These are phyloP conservation scores for Andrena chrysosceles DNA, from an alignment of 2,888 invertebrate genomes.

Conservation along the genomic window DNA sequence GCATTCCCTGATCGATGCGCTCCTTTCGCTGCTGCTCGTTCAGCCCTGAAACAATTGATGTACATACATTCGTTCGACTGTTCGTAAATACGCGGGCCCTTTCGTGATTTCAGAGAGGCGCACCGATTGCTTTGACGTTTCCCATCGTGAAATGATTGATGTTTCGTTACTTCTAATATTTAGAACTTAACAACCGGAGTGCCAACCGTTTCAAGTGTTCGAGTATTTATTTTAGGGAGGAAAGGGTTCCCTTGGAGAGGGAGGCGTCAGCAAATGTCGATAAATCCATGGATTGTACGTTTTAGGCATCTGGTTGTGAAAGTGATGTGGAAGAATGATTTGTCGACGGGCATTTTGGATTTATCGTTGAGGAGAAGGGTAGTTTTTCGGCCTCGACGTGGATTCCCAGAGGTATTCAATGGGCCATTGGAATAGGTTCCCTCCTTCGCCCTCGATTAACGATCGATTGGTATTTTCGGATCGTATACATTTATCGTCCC, in stretches of 20 bases:
- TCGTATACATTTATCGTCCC: not conserved
- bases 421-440: slow-evolving; percentile 49
- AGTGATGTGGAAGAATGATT: not conserved
- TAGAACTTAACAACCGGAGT: not conserved
- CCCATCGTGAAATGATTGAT: not conserved
- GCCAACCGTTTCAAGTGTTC: not conserved
- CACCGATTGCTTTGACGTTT: not conserved
- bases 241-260: not conserved
- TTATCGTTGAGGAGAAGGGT: not conserved
- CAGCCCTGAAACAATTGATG: slow-evolving; percentile 58
- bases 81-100: slow-evolving; percentile 19
- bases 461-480: slow-evolving; percentile 36
- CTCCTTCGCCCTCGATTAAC: slow-evolving; percentile 14
- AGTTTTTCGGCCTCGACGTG: slow-evolving; percentile 22
- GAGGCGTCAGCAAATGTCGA: not conserved
- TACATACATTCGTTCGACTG: slow-evolving; percentile 29
- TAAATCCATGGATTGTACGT: not conserved
- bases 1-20: slow-evolving; percentile 60
- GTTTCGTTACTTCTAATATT: not conserved
- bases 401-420: slow-evolving; percentile 48
- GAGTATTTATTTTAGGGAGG: not conserved
- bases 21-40: slow-evolving; percentile 57
- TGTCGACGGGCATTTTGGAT: not conserved
- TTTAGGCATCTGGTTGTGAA: not conserved
- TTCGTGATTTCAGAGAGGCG: not conserved